Conservation (phyloP, 2,113 vertebrate genomes). For the Saccopteryx bilineata region DNA sequence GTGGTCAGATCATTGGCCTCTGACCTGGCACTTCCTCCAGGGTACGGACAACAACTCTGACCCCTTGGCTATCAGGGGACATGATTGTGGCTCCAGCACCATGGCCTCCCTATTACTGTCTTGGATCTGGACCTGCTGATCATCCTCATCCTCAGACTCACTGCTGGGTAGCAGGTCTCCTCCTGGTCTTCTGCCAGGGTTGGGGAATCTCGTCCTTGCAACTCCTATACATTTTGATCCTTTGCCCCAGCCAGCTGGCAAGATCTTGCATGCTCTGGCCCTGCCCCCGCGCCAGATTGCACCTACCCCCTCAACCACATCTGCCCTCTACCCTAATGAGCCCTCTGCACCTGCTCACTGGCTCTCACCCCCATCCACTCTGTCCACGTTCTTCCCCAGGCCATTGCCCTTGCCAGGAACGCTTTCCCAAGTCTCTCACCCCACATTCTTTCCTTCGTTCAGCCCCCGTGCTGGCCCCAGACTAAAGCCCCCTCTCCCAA, state of each 20-base stretch:
- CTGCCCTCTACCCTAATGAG: too few species aligned
- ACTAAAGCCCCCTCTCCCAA: too few species aligned
- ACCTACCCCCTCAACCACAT: background rate
- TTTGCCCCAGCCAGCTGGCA: background rate
- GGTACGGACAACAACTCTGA: background rate
- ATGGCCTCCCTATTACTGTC: background rate
- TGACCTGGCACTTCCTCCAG: background rate
- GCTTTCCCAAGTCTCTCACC: background rate
- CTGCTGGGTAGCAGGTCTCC: background rate
- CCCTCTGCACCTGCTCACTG: background rate
- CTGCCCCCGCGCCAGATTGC: background rate
- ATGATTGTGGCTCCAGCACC: background rate
- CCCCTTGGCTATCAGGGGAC: background rate
- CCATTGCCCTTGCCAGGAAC: background rate
- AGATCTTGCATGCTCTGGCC: accelerated
- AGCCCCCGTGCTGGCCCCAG: background rate
- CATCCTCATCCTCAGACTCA: background rate
- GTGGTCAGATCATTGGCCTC: background rate
- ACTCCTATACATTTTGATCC: too few species aligned
- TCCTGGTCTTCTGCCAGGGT: background rate
- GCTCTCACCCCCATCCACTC: background rate
- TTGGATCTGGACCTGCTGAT: background rate
- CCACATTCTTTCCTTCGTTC: background rate
- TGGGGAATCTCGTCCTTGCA: background rate
- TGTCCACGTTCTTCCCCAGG: background rate